Evolutionary conservation across 30 jellyfish, hydroid and myxozoan species (phyloP), one percentile per base, ranked within the genome.

Genomic region (Aurelia coerulea): DNA sequence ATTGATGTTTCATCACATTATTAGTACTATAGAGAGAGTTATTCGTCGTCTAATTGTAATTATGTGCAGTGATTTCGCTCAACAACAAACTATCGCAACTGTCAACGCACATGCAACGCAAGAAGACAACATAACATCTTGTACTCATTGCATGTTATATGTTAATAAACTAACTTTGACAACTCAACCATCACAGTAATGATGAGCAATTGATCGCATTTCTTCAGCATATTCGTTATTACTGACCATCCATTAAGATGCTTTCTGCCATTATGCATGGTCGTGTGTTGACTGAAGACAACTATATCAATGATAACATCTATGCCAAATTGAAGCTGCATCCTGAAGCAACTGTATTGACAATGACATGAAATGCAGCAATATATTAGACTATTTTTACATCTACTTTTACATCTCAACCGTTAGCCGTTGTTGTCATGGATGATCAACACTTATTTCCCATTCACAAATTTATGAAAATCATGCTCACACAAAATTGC

Each of bases 11-110:
- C 15, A 64, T 4, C 86, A 82, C 35, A 71, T 71, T 3, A 51
- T 58, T 17, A 10, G 4, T 2, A 23, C 29, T 23, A 23, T 23
- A 23, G 29, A 23, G 29, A 23, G 29, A 23, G 29, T 23, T 23
- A 23, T 16, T 37, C 62, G 5, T 37, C 0, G 74, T 5, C 93
- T 88, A 4, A 5, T 63, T 16, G 59, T 84, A 5, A 31, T 84
- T 29, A 8, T 84, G 56, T 77, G 51, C 46, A 81, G 93, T 18
- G 87, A 84, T 62, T 64, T 51, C 10, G 64, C 73, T 4, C 93
- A 84, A 50, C 81, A 72, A 66, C 93, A 84, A 62, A 88, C 93
- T 19, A 17, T 81, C 12, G 41, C 14, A 13, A 41, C 91, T 37
- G 88, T 54, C 50, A 58, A 32, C 56, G 69, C 56, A 51, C 9